phyloP scores from a whole-genome alignment of 2,888 invertebrate genomes.

The Abrostola triplasia region DNA sequence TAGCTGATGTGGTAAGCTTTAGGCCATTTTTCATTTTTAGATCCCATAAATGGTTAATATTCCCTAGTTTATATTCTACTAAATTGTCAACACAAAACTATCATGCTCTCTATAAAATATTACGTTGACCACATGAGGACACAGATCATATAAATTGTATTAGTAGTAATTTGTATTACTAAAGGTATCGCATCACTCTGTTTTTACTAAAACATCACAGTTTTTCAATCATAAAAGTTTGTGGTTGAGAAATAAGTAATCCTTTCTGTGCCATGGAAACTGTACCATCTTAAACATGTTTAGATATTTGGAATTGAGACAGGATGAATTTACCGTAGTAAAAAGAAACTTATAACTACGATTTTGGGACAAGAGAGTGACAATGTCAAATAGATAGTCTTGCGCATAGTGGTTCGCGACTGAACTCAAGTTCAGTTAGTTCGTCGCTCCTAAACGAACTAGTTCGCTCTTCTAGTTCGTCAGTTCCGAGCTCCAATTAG shows the following conservation, averaged over 20 bases:
- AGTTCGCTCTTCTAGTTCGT: too few species aligned
- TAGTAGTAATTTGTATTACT: slow-evolving; percentile 8
- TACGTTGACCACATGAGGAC: slow-evolving; percentile 10
- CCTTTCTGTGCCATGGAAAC: slow-evolving; percentile 50
- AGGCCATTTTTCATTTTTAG: slow-evolving; percentile 28
- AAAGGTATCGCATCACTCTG: slow-evolving; percentile 4
- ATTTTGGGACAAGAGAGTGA: slow-evolving; percentile 33
- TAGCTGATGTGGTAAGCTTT: slow-evolving; percentile 47
- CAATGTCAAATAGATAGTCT: slow-evolving; percentile 48
- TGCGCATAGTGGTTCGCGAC: too few species aligned
- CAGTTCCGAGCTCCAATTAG: too few species aligned
- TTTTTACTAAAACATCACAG: slow-evolving; percentile 18
- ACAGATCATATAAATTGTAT: slow-evolving; percentile 17
- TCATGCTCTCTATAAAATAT: slow-evolving; percentile 46
- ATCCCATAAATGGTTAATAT: slow-evolving; percentile 16
- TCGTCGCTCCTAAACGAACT: too few species aligned
- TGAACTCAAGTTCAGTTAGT: too few species aligned
- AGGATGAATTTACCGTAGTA: slow-evolving; percentile 5
- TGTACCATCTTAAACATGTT: slow-evolving; percentile 17
- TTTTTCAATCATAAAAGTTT: slow-evolving; percentile 7
- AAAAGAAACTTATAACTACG: slow-evolving; percentile 2
- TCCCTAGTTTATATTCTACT: slow-evolving; percentile 29
- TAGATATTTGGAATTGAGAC: neutral
- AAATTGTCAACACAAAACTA: slow-evolving; percentile 43
- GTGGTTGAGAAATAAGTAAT: slow-evolving; percentile 31